Percentiles rank a stretch among this genome's conserved stretches.
Conservation (phyloP, 2,888 invertebrate species). For the Colostygia pectinataria region DNA sequence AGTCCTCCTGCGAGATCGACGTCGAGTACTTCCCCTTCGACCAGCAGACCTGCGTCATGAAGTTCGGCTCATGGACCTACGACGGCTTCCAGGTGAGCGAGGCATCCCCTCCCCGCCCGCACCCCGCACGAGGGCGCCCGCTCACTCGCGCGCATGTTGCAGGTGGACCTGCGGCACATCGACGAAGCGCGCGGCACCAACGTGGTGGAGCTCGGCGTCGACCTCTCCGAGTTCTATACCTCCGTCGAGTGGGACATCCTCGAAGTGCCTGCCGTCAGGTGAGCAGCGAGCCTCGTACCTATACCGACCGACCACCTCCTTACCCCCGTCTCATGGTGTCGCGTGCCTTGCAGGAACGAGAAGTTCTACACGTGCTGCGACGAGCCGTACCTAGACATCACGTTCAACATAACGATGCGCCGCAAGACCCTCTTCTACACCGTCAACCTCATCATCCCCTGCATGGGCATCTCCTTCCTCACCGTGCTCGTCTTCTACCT, state of each 20-base stretch:
- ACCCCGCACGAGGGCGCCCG: neutral
- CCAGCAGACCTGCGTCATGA: slow-evolving; percentile 96
- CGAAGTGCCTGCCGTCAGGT: slow-evolving; percentile 96
- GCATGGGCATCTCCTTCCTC: slow-evolving; percentile 98
- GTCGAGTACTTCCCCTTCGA: slow-evolving; percentile 97
- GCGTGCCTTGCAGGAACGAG: slow-evolving; percentile 86
- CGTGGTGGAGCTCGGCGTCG: slow-evolving; percentile 96
- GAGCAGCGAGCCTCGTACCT: neutral
- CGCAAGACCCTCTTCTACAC: slow-evolving; percentile 98
- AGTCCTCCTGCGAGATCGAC: slow-evolving; percentile 95
- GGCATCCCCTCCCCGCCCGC: neutral
- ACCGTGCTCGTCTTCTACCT: slow-evolving; percentile 98
- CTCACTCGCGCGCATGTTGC: slow-evolving; percentile 4
- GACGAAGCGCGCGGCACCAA: slow-evolving; percentile 95
- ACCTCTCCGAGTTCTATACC: slow-evolving; percentile 98
- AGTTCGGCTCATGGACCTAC: slow-evolving; percentile 97
- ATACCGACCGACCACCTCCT: neutral
- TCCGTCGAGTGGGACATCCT: slow-evolving; percentile 99
- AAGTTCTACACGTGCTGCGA: slow-evolving; percentile 98
- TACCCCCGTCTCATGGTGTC: neutral
- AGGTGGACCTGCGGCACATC: slow-evolving; percentile 96
- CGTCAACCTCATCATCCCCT: slow-evolving; percentile 97
- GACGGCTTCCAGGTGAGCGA: slow-evolving; percentile 94
- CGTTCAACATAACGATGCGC: slow-evolving; percentile 98
- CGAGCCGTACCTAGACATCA: slow-evolving; percentile 97